Percentiles rank a stretch among this genome's conserved stretches.
These are phyloP conservation scores for Micromys minutus DNA, from an alignment of 2,113 vertebrate genomes.

Conservation along the genomic window DNA sequence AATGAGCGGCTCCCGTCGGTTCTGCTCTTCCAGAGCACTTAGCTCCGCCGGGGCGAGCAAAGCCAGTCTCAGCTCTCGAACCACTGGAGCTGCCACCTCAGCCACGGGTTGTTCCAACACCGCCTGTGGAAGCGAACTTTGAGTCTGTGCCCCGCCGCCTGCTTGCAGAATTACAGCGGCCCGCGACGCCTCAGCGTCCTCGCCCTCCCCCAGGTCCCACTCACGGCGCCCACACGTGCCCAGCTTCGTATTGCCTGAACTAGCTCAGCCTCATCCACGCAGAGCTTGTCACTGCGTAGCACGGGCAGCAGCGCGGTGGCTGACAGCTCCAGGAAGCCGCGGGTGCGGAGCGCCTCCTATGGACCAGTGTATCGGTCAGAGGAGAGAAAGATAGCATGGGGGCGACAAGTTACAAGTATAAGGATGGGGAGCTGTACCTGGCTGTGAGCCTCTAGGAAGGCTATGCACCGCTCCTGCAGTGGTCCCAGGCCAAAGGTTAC, in stretches of 20 bases:
- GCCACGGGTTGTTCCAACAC: conserved; percentile 84
- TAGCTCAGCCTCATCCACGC: conserved; percentile 84
- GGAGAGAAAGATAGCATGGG: background rate
- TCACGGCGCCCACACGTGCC: conserved; percentile 89
- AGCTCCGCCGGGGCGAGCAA: conserved; percentile 87
- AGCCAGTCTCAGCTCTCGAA: conserved; percentile 85
- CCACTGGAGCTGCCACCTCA: conserved; percentile 83
- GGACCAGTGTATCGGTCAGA: background rate
- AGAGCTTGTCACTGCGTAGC: conserved; percentile 84
- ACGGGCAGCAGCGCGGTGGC: conserved; percentile 81
- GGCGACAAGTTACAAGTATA: background rate
- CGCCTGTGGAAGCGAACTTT: conserved; percentile 76
- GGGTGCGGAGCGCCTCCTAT: conserved; percentile 86
- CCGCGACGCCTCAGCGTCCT: background rate
- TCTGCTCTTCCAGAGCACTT: conserved; percentile 85
- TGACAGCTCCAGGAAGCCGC: conserved; percentile 86
- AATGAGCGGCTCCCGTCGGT: conserved; percentile 86
- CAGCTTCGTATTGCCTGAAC: conserved; percentile 85
- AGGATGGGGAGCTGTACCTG: conserved; percentile 73
- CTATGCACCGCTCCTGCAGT: conserved; percentile 85
- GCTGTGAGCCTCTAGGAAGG: conserved; percentile 85
- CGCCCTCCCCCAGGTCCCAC: conserved; percentile 23
- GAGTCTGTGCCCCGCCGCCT: background rate
- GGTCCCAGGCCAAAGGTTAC: conserved; percentile 86
- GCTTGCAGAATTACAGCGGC: background rate